Evolutionary conservation across 2,888 invertebrate genomes (phyloP), one percentile per base, ranked within the genome.

Genomic region (Stegana nigrithorax): DNA sequence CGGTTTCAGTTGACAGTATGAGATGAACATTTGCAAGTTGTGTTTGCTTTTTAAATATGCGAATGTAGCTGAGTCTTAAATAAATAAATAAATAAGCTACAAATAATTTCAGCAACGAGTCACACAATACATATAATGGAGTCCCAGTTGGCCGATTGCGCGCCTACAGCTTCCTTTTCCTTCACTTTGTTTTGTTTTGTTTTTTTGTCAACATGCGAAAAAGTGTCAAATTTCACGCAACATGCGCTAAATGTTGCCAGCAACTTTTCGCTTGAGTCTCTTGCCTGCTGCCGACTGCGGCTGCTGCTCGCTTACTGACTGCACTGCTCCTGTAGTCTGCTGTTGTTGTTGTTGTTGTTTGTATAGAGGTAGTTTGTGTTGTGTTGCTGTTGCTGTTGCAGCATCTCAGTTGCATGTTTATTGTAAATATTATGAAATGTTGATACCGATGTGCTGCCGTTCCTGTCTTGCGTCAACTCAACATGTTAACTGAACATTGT

Each of bases 371-470:
- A 29, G 27, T 27, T 47, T 21, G 44, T 36, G 14, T n/a, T n/a
- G n/a, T n/a, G n/a, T n/a, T n/a, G n/a, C n/a, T n/a, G n/a, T n/a
- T n/a, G 7, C 59, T 51, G 32, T 32, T 53, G 64, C 55, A 61
- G 68, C 80, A 51, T 53, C 36, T 32, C 59, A 78, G 80, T 78
- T 80, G 78, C 80, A 79, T 78, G 80, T 77, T 78, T 77, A 74
- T 79, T 78, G 78, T 80, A 78, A 78, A 80, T 78, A 78, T 78
- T 78, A 78, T 78, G 78, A 78, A 80, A 77, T 80, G 79, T 73
- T 78, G 73, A 72, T 72, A 74, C 73, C 36, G 36, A 51, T 7
- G 12, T 55, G 53, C 53, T 21, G 32, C 53, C 12, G 21, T 23
- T 55, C 32, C 53, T 14, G 27, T 12, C 23, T 19, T 47, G 8